Evolutionary conservation across 2,797 vertebrate species (phyloP), one percentile per base, ranked within the genome.

Genomic region (Fundulus diaphanus): DNA sequence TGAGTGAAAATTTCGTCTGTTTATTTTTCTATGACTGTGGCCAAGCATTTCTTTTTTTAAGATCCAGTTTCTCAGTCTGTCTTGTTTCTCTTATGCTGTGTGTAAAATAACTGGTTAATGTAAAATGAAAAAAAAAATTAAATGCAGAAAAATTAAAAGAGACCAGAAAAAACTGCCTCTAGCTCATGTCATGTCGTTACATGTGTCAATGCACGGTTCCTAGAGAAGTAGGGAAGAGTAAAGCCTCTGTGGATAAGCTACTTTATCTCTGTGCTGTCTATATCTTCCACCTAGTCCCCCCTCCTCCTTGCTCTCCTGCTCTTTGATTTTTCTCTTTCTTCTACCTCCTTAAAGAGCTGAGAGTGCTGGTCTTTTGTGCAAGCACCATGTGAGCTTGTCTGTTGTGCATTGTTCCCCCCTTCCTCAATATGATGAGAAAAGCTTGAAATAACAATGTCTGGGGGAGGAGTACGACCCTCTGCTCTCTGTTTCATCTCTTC

Each of bases 371-470:
- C 81, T 79, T 66, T 49, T 61, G 74, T 71, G 73, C 78, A 82
- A 8, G 67, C 72, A 81, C 82, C 61, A 3, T 88, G 77, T 56
- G 79, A 74, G 79, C 68, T 46, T 76, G 80, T 84, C 77, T 81
- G 87, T 70, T 48, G 29, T 66, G 82, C 76, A 88, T 90, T 90
- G 86, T 91, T 88, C 85, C 76, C 49, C n/a, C 86, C 68, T 79
- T 80, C 73, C 66, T 79, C 87, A 52, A 80, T 84, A 85, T 89
- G 88, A 91, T 91, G 91, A 91, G 85, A 92, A 92, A 90, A 87
- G 88, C 92, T 92, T 92, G 87, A 88, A 92, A 92, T 83, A 93
- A 93, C 88, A 94, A 86, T 83, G 83, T 86, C 82, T 85, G 82
- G 72, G 82, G 88, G 89, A 46, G 76, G 90, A 79, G 77, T 48